Evolutionary conservation across 2,797 vertebrate genomes (phyloP).

Genomic region (Acanthurus leucopareius): DNA sequence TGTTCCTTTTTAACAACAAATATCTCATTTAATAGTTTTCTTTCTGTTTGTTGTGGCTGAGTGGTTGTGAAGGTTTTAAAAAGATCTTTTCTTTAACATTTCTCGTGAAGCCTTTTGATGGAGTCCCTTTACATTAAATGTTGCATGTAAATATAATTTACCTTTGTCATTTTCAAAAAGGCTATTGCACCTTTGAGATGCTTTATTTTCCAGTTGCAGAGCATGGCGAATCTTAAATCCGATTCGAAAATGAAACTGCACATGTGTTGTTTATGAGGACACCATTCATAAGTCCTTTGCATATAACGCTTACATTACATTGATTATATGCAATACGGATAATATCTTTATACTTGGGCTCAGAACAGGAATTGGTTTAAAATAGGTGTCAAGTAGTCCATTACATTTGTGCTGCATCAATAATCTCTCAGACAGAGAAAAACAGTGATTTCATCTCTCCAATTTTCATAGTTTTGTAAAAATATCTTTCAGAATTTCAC

Average conservation of each 20-base stretch:
- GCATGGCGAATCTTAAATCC: neutral
- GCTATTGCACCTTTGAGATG: neutral
- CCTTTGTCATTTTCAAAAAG: neutral
- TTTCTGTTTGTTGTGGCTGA: neutral
- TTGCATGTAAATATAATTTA: neutral
- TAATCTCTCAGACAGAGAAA: neutral
- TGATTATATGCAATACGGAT: neutral
- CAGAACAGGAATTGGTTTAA: neutral
- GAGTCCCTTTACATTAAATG: neutral
- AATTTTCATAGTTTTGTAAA: constrained; percentile 6
- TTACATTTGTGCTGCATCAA: constrained; percentile 21
- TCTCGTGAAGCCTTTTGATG: neutral
- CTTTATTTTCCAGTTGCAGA: neutral
- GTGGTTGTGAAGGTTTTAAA: neutral
- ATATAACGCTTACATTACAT: neutral
- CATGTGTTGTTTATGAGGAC: neutral
- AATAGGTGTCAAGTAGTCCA: constrained; percentile 29
- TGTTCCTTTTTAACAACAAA: neutral
- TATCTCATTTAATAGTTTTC: neutral
- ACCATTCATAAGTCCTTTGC: too few relatives aligned
- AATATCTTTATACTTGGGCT: neutral
- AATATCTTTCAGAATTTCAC: constrained; percentile 22
- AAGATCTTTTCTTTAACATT: neutral
- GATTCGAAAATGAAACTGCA: neutral
- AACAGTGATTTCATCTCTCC: constrained; percentile 5